Evolutionary conservation across 2,888 invertebrate genomes (phyloP), one percentile per base, ranked within the genome.

Genomic region (Zygogramma bicolorata): DNA sequence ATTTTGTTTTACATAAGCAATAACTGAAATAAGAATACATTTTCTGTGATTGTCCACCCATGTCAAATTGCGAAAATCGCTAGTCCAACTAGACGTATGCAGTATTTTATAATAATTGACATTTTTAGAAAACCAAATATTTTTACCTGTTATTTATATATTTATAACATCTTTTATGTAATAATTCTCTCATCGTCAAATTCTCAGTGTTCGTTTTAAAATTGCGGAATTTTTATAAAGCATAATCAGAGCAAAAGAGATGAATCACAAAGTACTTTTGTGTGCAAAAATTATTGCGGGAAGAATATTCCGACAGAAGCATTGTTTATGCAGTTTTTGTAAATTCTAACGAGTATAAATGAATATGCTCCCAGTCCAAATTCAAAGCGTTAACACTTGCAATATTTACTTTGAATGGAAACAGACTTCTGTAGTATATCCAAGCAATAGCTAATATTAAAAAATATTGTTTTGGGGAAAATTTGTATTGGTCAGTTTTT

Each of bases 261-360:
- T 71, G 70, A 71, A 68, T 69, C 73, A 71, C 60, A 70, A 75
- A 70, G 72, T 75, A 75, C 68, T 46, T 74, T 63, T 61, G 46
- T 60, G 25, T 70, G 22, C 49, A 29, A 61, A 61, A 20, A 22
- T 20, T 31, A 20, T 63, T 15, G 29, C 25, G 31, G 31, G 20
- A 27, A 3, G n/a, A 31, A 38, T 66, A 59, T 61, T 49, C 60
- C 49, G 34, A 53, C 25, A 53, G 25, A 53, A 53, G 46, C 65
- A 70, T 70, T 70, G n/a, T 65, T 65, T 31, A 34, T 40, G 59
- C 66, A 57, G 49, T 10, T 22, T 46, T 46, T 46, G 18, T 20
- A 8, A 46, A 46, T 46, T 15, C 8, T 7, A 8, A 46, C 20
- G 3, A 20, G 20, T 18, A 20, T 46, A 18, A n/a, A n/a, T n/a